Evolutionary conservation across 2,888 invertebrate genomes (phyloP), one percentile per base, ranked within the genome.

Genomic region (Ellobium chinense): DNA sequence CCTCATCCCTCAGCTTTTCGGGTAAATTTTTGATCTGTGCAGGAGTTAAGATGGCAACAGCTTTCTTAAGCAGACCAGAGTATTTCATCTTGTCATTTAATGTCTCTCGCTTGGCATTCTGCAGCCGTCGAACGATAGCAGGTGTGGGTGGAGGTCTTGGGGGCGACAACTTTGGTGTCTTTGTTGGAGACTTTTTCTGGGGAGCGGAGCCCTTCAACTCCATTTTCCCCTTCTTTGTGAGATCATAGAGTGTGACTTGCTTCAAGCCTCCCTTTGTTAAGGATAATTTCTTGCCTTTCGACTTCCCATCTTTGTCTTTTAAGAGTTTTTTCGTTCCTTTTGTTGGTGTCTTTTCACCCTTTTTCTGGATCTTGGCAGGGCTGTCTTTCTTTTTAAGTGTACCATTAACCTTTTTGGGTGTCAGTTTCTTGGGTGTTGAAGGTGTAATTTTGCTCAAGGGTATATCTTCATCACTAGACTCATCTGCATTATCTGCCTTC

Each of bases 21-120:
- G 91, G 91, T 21, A 92, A 84, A 63, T 86, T 87, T 24, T 87
- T 85, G 63, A 89, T 84, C 86, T 92, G 92, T 34, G 83, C 68
- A 14, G 87, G 84, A 4, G 88, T 86, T 65, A 92, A 83, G 21
- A 89, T 86, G 62, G 86, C 82, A 27, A 89, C 90, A 62, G 91
- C 90, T 73, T 89, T 86, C 36, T 85, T 82, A 29, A 88, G 66
- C 69, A 89, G 84, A 37, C 83, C 65, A 24, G 85, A 85, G 46
- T 87, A 85, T 74, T 85, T 81, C 24, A 70, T 78, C 31, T 85
- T 84, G 39, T 89, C 86, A 21, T 68, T 39, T 0, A 80, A 36
- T 14, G 80, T 46, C 1, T 80, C 80, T 2, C 75, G 60, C 31
- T 75, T 80, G 18, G 29, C 37, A 31, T 62, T 69, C 4, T 62